Conservation (phyloP, 1,140 invertebrate genomes). For the Lucilia cuprina region DNA sequence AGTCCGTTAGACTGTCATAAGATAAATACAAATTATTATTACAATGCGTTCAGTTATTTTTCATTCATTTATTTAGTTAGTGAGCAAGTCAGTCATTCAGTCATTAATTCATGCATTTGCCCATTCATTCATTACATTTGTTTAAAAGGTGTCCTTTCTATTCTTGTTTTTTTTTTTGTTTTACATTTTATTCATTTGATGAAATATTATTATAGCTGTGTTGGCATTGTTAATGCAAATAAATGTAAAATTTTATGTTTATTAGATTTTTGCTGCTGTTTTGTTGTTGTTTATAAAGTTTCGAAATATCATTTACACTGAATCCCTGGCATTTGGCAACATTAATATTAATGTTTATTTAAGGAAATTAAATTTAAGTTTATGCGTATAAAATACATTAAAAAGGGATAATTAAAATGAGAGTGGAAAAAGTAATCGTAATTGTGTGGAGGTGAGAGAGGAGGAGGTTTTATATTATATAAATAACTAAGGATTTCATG, state of each 20-base stretch:
- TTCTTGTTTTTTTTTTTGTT: not conserved
- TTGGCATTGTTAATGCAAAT: not conserved
- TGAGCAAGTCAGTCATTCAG: no score
- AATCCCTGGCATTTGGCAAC: not conserved
- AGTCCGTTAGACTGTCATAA: not conserved
- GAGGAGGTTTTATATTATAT: no score
- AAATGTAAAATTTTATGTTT: slow-evolving; percentile 29
- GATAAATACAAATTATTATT: not conserved
- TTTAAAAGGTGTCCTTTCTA: not conserved
- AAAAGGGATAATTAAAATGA: not conserved
- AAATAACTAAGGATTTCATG: no score
- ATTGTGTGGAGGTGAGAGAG: no score
- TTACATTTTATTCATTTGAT: not conserved
- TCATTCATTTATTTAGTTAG: not conserved
- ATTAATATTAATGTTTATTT: slow-evolving; percentile 13
- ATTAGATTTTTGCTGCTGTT: not conserved
- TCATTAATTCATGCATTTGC: no score
- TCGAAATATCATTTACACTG: not conserved
- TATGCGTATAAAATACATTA: not conserved
- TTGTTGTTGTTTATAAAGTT: not conserved
- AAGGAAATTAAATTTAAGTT: slow-evolving; percentile 18
- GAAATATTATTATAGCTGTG: not conserved
- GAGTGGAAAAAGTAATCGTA: not conserved
- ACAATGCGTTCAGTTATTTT: not conserved
- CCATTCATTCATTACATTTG: not conserved